Conservation (phyloP, 2,888 invertebrate species). For the Andricus curvator region DNA sequence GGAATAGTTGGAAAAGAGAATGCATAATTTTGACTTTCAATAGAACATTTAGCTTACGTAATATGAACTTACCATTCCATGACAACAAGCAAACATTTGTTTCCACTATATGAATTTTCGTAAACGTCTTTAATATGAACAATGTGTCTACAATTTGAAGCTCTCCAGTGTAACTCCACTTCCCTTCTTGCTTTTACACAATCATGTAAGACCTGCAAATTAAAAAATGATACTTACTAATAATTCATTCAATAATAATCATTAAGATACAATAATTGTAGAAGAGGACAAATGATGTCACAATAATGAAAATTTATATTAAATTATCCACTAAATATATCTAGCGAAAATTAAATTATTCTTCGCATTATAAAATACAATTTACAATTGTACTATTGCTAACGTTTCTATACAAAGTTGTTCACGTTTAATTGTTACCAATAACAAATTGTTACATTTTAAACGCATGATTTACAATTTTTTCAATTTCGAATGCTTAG, state of each 20-base stretch:
- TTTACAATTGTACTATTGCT: too few species aligned
- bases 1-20: not conserved
- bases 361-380: too few species aligned
- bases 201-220: slow-evolving; percentile 89
- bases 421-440: too few species aligned
- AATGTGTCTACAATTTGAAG: slow-evolving; percentile 94
- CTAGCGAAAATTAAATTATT: too few species aligned
- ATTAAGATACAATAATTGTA: not conserved
- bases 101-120: slow-evolving; percentile 96
- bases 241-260: not conserved
- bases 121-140: slow-evolving; percentile 96
- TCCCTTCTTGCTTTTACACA: slow-evolving; percentile 95
- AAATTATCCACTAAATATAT: too few species aligned
- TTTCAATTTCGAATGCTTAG: too few species aligned
- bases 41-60: slow-evolving; percentile 37
- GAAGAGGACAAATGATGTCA: not conserved
- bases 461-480: too few species aligned
- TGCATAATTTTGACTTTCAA: not conserved
- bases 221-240: not conserved
- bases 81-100: slow-evolving; percentile 96
- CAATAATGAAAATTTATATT: not conserved
- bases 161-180: slow-evolving; percentile 97
- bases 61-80: slow-evolving; percentile 93
- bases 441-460: too few species aligned
- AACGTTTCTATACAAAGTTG: too few species aligned